Evolutionary conservation across 2,113 vertebrate genomes (phyloP), one percentile per base, ranked within the genome.

Genomic region (Caretta caretta): DNA sequence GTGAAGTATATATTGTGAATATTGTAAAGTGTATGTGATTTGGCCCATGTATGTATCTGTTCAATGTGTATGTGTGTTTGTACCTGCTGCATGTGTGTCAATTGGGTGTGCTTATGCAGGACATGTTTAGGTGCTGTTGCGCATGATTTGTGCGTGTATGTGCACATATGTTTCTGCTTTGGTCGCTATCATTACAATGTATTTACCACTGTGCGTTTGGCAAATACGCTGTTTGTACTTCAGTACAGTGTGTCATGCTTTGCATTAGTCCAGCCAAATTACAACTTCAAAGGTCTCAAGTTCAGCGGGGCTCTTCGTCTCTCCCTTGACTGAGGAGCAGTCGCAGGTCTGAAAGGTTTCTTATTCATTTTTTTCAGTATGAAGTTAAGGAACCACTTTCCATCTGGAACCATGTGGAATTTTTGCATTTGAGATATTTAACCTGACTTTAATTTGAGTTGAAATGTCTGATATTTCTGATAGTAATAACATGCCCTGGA

Each of bases 381-480:
- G 81, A 93, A 91, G 87, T 4, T 27, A 62, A 97, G 95, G 96
- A 94, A 80, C 95, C 93, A 1, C 92, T 97, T 94, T 97, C 97
- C 98, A 98, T 98, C 98, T 98, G 97, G 98, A 98, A 98, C 95
- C 92, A 89, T 96, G 97, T 93, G 98, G 96, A 90, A 95, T 97
- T 98, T 97, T 84, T 97, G 80, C 96, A 86, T 97, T 96, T 75
- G 96, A 98, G 97, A 97, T 96, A 95, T 97, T 98, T 97, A 98
- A 98, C 98, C 96, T 98, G 97, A 98, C 96, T 98, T 98, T 98
- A 98, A 98, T 98, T 98, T 97, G 97, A 98, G 92, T 94, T 87
- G 87, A 98, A 98, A 97, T 19, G 90, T 97, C 97, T 98, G 98
- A 98, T 98, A 97, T 98, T 98, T 97, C 96, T 98, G 97, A 98